Evolutionary conservation across 1,140 invertebrate genomes (phyloP), one percentile per base, ranked within the genome.

Genomic region (Cydia pomonella): DNA sequence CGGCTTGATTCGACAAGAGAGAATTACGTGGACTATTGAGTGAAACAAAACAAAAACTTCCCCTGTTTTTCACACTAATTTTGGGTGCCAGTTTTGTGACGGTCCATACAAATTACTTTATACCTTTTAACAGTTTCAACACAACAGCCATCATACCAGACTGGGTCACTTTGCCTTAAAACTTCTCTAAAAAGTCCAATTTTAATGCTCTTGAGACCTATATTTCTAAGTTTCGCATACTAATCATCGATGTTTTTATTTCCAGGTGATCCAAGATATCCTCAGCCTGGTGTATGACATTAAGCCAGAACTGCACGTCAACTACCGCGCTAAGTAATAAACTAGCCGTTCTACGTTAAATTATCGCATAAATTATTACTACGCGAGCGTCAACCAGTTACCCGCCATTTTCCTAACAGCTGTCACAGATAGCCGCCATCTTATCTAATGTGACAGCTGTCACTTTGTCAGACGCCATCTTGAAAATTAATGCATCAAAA

Each of bases 271-370:
- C 86, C 91, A 94, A 83, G 96, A 97, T 89, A 95, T 98, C 80
- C 94, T 98, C 83, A 95, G 96, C 76, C 94, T 97, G 87, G 97
- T 98, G 16, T 98, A 97, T 87, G 96, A 98, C 84, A 98, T 98
- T 87, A 97, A 97, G 88, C 97, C 97, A 9, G 96, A 98, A 92
- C 93, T 98, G 75, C 97, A 98, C 94, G 95, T 96, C 91, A 98
- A 98, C 93, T 97, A 95, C 87, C 95, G 94, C 81, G 76, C 92
- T 73, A 74, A 81, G 72, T 89, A 90, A 90, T 73, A 53, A 41
- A 9, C 64, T 47, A 23, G 80, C 82, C 47, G 59, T 76, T 72
- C 66, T 62, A 75, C 77, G 75, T 79, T 76, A 82, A 77, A 44
- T 80, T 80, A 80, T 81, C 82, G 84, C 86, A 75, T 78, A 69